phyloP scores from a whole-genome alignment of 1,140 invertebrate genomes.

The Drosophila truncata region DNA sequence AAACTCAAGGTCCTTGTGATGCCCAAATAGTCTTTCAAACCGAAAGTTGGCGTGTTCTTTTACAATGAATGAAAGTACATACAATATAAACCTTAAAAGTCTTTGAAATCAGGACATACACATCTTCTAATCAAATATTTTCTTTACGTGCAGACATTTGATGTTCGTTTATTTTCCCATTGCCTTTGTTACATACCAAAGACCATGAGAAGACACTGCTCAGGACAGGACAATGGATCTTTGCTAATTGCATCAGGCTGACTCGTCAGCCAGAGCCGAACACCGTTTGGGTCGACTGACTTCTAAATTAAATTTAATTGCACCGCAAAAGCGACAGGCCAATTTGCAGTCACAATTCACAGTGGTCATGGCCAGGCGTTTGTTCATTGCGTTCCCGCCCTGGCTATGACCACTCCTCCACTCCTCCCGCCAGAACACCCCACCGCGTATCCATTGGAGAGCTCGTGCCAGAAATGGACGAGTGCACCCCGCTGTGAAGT shows the following conservation, averaged over 20 bases:
- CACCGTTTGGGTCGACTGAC: slow-evolving; percentile 51
- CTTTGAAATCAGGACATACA: not conserved
- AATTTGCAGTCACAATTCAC: slow-evolving; percentile 61
- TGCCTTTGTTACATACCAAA: not conserved
- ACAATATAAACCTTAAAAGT: not conserved
- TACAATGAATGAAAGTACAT: not conserved
- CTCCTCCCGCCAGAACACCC: not conserved
- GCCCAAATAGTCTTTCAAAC: not conserved
- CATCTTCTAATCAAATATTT: not conserved
- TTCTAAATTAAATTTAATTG: slow-evolving; percentile 80
- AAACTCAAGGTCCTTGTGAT: not conserved
- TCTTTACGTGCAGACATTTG: slow-evolving; percentile 21
- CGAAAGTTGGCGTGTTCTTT: not conserved
- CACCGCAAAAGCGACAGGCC: slow-evolving; percentile 53
- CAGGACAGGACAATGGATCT: slow-evolving; percentile 40
- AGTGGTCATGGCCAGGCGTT: slow-evolving; percentile 25
- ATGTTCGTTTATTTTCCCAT: slow-evolving; percentile 15
- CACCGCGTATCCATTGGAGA: slow-evolving; percentile 3
- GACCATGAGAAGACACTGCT: not conserved
- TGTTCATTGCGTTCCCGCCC: slow-evolving; percentile 6
- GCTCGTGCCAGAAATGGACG: slow-evolving; percentile 30
- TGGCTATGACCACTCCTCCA: slow-evolving; percentile 6
- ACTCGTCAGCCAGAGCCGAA: slow-evolving; percentile 34
- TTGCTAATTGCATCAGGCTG: slow-evolving; percentile 63
- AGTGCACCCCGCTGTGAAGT: slow-evolving; percentile 31